These are phyloP conservation scores for Stegodyphus dumicola DNA, from an alignment of 1,140 invertebrate genomes.

Conservation along the genomic window DNA sequence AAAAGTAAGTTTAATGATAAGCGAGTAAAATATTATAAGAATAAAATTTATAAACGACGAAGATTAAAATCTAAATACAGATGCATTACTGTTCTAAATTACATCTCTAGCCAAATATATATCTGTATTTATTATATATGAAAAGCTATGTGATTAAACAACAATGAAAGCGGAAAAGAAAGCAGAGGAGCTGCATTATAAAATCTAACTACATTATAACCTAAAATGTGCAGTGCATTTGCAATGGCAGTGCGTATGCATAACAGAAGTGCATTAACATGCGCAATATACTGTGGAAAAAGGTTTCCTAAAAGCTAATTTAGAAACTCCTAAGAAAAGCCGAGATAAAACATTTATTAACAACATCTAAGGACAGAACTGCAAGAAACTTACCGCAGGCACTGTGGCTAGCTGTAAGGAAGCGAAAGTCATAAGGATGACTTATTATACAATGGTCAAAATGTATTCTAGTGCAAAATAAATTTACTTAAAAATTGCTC, in stretches of 20 bases:
- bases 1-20: too few relatives aligned
- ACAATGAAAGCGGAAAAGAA: not conserved
- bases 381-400: conserved; percentile 45
- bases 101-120: too few relatives aligned
- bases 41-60: too few relatives aligned
- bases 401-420: conserved; percentile 42
- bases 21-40: too few relatives aligned
- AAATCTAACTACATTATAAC: too few relatives aligned
- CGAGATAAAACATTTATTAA: conserved; percentile 19
- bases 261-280: conserved; percentile 21
- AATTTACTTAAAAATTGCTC: too few relatives aligned
- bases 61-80: too few relatives aligned
- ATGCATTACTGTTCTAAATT: too few relatives aligned
- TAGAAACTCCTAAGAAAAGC: conserved; percentile 6
- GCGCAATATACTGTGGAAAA: conserved; percentile 7
- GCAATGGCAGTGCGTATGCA: conserved; percentile 10
- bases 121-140: too few relatives aligned
- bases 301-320: conserved; percentile 39
- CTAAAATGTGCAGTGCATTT: conserved; percentile 1
- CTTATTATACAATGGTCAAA: conserved; percentile 43
- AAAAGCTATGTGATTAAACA: too few relatives aligned
- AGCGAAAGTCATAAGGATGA: conserved; percentile 32
- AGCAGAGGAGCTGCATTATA: not conserved
- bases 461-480: not conserved
- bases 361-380: conserved; percentile 44